Evolutionary conservation across 2,888 invertebrate genomes (phyloP).

Genomic region (Arrhopalites spinosus): DNA sequence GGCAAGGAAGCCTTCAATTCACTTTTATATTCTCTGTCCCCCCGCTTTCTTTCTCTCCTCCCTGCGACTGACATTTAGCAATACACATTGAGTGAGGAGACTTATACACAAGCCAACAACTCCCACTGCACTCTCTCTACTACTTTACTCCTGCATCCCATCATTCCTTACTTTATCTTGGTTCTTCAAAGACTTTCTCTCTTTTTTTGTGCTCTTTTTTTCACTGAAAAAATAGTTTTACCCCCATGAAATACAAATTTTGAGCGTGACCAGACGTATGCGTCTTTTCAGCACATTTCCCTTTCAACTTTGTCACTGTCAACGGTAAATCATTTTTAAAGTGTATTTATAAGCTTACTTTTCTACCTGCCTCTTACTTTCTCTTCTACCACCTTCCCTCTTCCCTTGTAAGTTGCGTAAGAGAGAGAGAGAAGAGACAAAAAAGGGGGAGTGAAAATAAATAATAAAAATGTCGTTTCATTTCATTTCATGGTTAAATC

Average conservation of each 20-base stretch:
- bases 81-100: too few species aligned
- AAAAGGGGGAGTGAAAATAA: too few species aligned
- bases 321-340: slow-evolving; percentile 20
- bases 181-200: not conserved
- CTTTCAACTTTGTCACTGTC: slow-evolving; percentile 27
- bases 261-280: slow-evolving; percentile 15
- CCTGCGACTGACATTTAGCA: not conserved
- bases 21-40: not conserved
- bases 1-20: slow-evolving; percentile 6
- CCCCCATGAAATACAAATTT: not conserved
- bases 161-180: not conserved
- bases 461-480: too few species aligned
- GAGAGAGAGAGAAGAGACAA: too few species aligned
- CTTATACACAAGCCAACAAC: too few species aligned
- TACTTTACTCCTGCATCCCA: not conserved
- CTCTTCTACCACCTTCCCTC: too few species aligned
- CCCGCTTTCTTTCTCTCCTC: not conserved
- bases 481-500: too few species aligned
- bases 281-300: slow-evolving; percentile 21
- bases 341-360: not conserved
- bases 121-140: not conserved
- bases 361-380: too few species aligned
- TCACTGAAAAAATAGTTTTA: not conserved
- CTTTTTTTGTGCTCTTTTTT: not conserved
- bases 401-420: too few species aligned